phyloP scores from a whole-genome alignment of 2,113 vertebrate species.

The Galemys pyrenaicus region DNA sequence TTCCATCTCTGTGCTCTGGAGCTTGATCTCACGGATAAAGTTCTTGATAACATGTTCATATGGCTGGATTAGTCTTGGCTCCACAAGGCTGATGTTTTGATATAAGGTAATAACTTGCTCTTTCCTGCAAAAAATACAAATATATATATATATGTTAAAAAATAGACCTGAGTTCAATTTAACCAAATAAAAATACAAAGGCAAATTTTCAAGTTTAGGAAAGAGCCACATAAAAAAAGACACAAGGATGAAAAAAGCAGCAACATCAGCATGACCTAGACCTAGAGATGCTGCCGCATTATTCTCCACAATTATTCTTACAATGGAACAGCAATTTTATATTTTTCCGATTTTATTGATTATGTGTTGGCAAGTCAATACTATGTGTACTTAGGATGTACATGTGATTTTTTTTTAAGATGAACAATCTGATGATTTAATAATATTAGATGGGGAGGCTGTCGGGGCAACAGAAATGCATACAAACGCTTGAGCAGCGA shows the following conservation, averaged over 20 bases:
- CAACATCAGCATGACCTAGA: neutral
- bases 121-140: conserved; percentile 83
- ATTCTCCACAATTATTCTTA: neutral
- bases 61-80: conserved; percentile 92
- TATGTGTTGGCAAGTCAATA: neutral
- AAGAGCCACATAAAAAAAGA: neutral
- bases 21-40: conserved; percentile 94
- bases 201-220: neutral
- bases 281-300: neutral
- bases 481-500: too few species aligned
- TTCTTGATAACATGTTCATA: conserved; percentile 93
- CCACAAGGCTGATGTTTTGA: conserved; percentile 94
- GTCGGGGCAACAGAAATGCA: neutral
- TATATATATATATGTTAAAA: too few species aligned
- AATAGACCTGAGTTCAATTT: neutral
- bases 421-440: neutral
- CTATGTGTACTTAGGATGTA: neutral
- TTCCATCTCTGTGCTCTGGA: conserved; percentile 96
- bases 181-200: neutral
- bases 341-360: neutral
- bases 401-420: neutral
- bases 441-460: neutral
- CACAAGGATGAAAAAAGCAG: neutral
- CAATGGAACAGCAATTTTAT: neutral
- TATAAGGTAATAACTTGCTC: conserved; percentile 93